phyloP scores from a whole-genome alignment of 2,797 vertebrate genomes.

The Moxostoma hubbsi region DNA sequence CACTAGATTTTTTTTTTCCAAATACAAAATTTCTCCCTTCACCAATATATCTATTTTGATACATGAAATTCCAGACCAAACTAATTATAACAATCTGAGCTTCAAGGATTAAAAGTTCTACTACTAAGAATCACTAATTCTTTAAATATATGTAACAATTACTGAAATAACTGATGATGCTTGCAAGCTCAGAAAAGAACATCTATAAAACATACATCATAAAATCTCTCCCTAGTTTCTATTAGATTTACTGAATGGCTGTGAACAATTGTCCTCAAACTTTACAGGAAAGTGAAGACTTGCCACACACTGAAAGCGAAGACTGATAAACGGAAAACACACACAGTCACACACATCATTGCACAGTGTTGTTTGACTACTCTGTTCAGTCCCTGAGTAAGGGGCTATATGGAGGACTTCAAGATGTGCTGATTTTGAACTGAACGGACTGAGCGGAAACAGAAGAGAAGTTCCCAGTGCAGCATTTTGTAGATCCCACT shows the following conservation, averaged over 20 bases:
- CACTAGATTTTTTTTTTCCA: constrained; percentile 19
- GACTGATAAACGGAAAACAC: constrained; percentile 27
- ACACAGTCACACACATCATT: constrained; percentile 40
- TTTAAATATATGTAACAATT: neutral
- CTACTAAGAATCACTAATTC: constrained; percentile 3
- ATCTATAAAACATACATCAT: constrained; percentile 10
- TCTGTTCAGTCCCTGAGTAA: constrained; percentile 64
- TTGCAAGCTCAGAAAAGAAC: neutral
- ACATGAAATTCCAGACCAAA: neutral
- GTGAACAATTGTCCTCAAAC: neutral
- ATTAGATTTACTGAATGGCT: constrained; percentile 3
- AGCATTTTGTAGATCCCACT: neutral
- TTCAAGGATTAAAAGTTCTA: constrained; percentile 22
- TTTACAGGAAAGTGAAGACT: constrained; percentile 23
- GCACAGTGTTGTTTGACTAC: constrained; percentile 62
- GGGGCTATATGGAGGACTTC: constrained; percentile 56
- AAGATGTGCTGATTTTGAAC: constrained; percentile 8
- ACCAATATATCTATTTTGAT: neutral
- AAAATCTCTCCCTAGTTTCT: neutral
- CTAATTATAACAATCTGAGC: constrained; percentile 11
- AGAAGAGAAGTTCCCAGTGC: neutral
- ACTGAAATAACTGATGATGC: constrained; percentile 12
- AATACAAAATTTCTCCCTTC: neutral
- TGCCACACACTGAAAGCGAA: constrained; percentile 3
- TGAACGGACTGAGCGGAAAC: neutral